Evolutionary conservation across 2,888 invertebrate genomes (phyloP), one percentile per base, ranked within the genome.

Genomic region (Odiellus spinosus): DNA sequence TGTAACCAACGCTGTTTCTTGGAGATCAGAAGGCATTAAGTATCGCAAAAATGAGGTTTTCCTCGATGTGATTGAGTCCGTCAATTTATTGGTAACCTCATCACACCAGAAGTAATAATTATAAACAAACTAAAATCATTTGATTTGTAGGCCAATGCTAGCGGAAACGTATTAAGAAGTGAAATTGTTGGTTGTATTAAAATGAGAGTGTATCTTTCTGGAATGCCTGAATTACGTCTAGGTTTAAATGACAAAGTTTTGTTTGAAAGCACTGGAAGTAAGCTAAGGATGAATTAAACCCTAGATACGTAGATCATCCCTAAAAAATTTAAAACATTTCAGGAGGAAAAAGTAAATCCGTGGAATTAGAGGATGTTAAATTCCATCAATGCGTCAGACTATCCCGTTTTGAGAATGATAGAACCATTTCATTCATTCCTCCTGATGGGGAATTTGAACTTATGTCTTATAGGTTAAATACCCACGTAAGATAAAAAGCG

Each of bases 21-120:
- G 96, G 96, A 73, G 96, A 48, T 90, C 93, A 0, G 96, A 98
- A 65, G 95, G 95, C 2, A 88, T 98, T 47, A 96, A 95, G 64
- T 96, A 98, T 67, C 76, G 96, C 48, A 98, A 96, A 69, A 98
- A 98, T 67, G 96, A 98, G 73, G 96, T 98, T 3, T 98, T 98
- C 62, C 73, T 98, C 26, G 96, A 98, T 72, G 96, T 98, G 1
- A 96, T 98, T 56, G 96, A 98, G 65, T 93, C 93, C 36, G 95
- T 96, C 1, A 96, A 96, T 67, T 72, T 96, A 51, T 66, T 96
- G 65, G 38, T 36, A 17, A 36, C 15, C 12, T 36, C 14, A 12
- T 34, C 2, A 12, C 34, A 74, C 74, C 56, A 58, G 69, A 59
- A 26, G 18, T 3, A 12, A 46, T n/a, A 17, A 32, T 4, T 21